Evolutionary conservation across 2,797 vertebrate genomes (phyloP), one percentile per base, ranked within the genome.

Genomic region (Arremon brunneinucha): DNA sequence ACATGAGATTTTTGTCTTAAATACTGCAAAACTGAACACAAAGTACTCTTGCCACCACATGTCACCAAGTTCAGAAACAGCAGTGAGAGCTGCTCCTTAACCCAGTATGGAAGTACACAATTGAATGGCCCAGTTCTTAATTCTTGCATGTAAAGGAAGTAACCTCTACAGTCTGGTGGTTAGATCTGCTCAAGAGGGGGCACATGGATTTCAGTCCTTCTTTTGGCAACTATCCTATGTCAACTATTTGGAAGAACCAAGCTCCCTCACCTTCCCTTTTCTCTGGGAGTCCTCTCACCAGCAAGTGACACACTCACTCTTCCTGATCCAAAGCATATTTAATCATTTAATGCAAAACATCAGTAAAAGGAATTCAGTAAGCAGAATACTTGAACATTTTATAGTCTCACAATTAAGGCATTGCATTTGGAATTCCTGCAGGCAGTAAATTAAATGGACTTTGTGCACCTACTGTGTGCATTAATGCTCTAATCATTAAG

Each of bases 401-500:
- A 77, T 15, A 78, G 23, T 39, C 65, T 72, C 35, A 30, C 26
- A 85, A 39, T 85, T 37, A 86, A 32, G 32, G 34, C n/a, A 86
- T 19, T 63, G 72, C 47, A 63, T 81, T 79, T 88, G 1, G 1
- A 93, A 93, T 72, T 95, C 80, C 83, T 82, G 47, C 35, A 79
- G 60, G 72, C n/a, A 65, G 72, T 78, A 77, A 91, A 84, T 46
- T 50, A 76, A 83, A 70, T 53, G 55, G 67, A 93, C 85, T 90
- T 93, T 46, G 52, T 90, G 67, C 70, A 79, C 41, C 53, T 72
- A 63, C 28, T 62, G 28, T 49, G 70, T 4, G 1, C 63, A 79
- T 59, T 76, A 94, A 65, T 39, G 37, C 34, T 79, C 56, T 84
- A 88, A 95, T 89, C 67, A 82, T 93, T 82, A 91, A 93, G 65